Base-by-base conservation (phyloP, 2,797 vertebrate genomes). In the Pangasius mekongensis region DNA sequence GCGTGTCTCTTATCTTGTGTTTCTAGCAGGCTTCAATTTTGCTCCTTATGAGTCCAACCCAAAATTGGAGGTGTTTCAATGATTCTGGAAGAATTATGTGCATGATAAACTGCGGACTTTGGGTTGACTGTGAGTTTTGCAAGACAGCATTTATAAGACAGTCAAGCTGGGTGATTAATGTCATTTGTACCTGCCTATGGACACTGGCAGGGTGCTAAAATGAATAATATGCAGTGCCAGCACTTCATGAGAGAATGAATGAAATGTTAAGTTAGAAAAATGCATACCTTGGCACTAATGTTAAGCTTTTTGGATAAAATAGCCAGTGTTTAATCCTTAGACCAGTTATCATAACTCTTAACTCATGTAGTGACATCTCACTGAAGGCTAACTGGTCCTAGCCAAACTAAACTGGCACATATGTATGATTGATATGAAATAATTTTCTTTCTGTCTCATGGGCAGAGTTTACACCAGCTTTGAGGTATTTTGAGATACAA, bases 121-220 rank as follows among this genome's bases (percentile, higher is more conserved):
- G 69, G 69, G 87, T 89, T 88, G 86, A 88, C 86, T 88, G 84
- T 84, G n/a, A 89, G 89, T 83, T 92, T 93, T 90, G 90, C 73
- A 88, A 87, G 89, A 74, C 90, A 87, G 89, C 67, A 91, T 92
- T 92, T 91, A 89, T 92, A 77, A 90, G 67, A 89, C 67, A 91
- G 67, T 85, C 89, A 76, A 60, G 77, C 88, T 89, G 86, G 83
- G 89, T 84, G 86, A 80, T 90, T 78, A 91, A 91, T 78, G 87
- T 87, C 27, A 86, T 73, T 87, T 90, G 78, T 82, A 49, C 88
- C 90, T 94, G 89, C 84, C 91, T 88, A 87, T 89, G 71, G 83
- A 85, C 81, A 91, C 85, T 69, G 78, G 89, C 86, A 74, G 14
- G 16, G 16, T 43, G 67, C 64, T 88, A 86, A 88, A 83, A 85